Conservation (phyloP, 2,797 vertebrate genomes). For the Poeciliopsis gracilis region DNA sequence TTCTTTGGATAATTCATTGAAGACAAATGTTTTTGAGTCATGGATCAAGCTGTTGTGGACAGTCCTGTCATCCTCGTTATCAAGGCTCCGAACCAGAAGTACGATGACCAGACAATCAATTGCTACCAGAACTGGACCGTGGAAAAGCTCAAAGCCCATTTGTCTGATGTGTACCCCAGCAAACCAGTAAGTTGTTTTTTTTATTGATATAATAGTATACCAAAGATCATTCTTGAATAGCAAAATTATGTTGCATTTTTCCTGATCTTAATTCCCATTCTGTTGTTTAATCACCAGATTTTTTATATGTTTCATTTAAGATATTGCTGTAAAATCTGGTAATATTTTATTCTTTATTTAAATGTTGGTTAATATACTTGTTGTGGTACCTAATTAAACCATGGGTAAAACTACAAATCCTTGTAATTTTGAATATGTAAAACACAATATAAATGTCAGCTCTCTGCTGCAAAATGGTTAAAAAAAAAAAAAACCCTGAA, state of each 20-base stretch:
- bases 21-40: conserved; percentile 70
- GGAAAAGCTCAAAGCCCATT: conserved; percentile 90
- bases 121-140: conserved; percentile 94
- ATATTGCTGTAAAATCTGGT: neutral
- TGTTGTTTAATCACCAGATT: neutral
- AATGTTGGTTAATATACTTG: neutral
- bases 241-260: neutral
- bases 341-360: neutral
- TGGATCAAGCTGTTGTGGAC: conserved; percentile 86
- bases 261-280: neutral
- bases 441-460: neutral
- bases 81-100: conserved; percentile 95
- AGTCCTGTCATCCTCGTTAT: conserved; percentile 91
- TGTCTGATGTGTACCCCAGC: conserved; percentile 92
- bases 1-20: conserved; percentile 5
- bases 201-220: neutral
- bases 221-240: neutral
- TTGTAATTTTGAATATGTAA: neutral
- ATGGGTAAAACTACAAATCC: neutral
- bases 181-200: conserved; percentile 85
- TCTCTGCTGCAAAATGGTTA: neutral
- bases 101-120: conserved; percentile 92
- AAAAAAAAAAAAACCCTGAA: no score
- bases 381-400: neutral
- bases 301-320: neutral